Conservation (phyloP, 2,113 vertebrate genomes). For the Balaeniceps rex region DNA sequence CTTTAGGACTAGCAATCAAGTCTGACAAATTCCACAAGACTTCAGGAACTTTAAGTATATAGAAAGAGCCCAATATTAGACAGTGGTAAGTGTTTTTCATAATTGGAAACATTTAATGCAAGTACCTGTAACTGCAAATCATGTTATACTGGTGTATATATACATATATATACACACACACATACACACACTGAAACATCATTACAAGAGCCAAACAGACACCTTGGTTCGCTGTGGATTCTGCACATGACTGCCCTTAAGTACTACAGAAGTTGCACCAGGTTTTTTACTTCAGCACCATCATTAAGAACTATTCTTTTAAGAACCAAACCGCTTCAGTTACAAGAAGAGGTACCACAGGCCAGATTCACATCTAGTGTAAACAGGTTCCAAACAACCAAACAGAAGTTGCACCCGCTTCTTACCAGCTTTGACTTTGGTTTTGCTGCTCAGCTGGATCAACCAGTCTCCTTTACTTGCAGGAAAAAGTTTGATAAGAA, state of each 20-base stretch:
- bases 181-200: slow-evolving; percentile 30
- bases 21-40: slow-evolving; percentile 68
- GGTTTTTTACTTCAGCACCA: slow-evolving; percentile 5
- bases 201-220: slow-evolving; percentile 46
- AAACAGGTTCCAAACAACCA: slow-evolving; percentile 32
- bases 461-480: slow-evolving; percentile 54
- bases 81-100: slow-evolving; percentile 6
- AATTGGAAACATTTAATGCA: slow-evolving; percentile 55
- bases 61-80: slow-evolving; percentile 58
- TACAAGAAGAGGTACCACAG: neutral
- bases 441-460: slow-evolving; percentile 43
- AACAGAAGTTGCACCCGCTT: neutral
- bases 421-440: slow-evolving; percentile 47
- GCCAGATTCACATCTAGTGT: neutral
- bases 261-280: neutral
- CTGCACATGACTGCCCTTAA: neutral
- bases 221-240: neutral
- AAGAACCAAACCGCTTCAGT: neutral
- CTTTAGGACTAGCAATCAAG: slow-evolving; percentile 60
- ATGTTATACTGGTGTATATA: neutral
- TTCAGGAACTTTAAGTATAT: slow-evolving; percentile 50
- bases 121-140: slow-evolving; percentile 15
- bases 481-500: slow-evolving; percentile 52
- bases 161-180: neutral
- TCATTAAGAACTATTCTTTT: slow-evolving; percentile 22